Conservation (phyloP, 2,113 vertebrate genomes). For the Climacteris rufus region DNA sequence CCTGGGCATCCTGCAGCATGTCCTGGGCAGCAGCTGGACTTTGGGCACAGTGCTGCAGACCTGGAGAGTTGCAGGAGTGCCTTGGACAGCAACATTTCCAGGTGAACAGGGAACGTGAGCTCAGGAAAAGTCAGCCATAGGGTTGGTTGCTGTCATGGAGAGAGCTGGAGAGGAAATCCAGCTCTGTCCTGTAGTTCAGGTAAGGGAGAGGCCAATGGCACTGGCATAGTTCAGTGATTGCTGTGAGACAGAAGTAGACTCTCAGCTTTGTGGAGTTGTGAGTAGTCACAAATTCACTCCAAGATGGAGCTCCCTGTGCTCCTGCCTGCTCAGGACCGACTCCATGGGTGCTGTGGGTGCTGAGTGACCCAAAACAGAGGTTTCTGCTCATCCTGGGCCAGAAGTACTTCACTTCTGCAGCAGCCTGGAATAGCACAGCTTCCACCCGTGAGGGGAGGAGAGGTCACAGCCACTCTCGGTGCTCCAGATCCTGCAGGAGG, state of each 20-base stretch:
- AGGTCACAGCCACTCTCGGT: not conserved
- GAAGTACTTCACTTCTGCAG: not conserved
- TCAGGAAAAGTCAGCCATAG: not conserved
- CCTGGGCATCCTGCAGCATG: not conserved
- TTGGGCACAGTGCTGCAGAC: not conserved
- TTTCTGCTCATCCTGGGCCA: not conserved
- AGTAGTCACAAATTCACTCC: not conserved
- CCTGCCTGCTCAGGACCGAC: not conserved
- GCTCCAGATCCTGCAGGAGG: not conserved
- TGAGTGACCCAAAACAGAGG: not conserved
- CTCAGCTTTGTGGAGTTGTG: not conserved
- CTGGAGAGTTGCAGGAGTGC: not conserved
- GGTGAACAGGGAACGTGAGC: not conserved
- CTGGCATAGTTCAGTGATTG: not conserved
- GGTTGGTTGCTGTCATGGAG: not conserved
- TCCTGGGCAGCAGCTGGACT: not conserved
- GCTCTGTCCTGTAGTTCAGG: not conserved
- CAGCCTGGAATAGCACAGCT: not conserved
- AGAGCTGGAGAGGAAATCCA: not conserved
- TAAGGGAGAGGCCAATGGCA: no score
- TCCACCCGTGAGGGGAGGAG: not conserved
- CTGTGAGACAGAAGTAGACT: not conserved
- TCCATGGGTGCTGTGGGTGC: fast-evolving
- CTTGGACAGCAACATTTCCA: not conserved
- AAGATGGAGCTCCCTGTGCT: not conserved